phyloP scores from a whole-genome alignment of 53 echinoderm and acorn worm genomes.

The Henricia sp. region DNA sequence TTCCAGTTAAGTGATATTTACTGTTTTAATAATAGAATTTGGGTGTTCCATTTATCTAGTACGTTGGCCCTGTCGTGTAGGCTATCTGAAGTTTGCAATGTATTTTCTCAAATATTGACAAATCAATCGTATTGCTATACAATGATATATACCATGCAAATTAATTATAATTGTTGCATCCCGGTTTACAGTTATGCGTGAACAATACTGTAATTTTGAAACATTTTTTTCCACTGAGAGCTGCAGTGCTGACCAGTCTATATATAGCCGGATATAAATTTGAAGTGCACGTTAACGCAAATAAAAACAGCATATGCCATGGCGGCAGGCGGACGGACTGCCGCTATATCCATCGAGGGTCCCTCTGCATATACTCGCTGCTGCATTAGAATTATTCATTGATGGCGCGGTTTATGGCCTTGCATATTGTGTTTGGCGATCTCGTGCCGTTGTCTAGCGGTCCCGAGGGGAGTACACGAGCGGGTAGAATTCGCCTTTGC shows the following conservation, averaged over 20 bases:
- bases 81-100: too few relatives aligned
- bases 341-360: not conserved
- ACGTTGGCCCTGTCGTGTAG: too few relatives aligned
- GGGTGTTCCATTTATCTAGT: too few relatives aligned
- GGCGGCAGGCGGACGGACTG: not conserved
- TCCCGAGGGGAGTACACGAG: conserved; percentile 47
- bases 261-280: not conserved
- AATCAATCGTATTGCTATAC: too few relatives aligned
- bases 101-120: too few relatives aligned
- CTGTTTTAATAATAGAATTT: too few relatives aligned
- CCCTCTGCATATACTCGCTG: conserved; percentile 21
- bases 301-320: not conserved
- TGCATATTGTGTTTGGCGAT: conserved; percentile 64
- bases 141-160: too few relatives aligned
- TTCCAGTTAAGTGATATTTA: too few relatives aligned
- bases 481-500: conserved; percentile 60
- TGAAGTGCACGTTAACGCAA: conserved; percentile 1
- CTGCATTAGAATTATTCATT: conserved; percentile 63
- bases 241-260: not conserved
- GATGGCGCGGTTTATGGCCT: conserved; percentile 56
- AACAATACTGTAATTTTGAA: too few relatives aligned
- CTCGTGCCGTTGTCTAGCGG: conserved; percentile 46
- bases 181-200: too few relatives aligned
- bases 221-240: too few relatives aligned
- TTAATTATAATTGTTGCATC: too few relatives aligned